These are phyloP conservation scores for Tapera naevia DNA, from an alignment of 2,797 vertebrate genomes.

Conservation along the genomic window DNA sequence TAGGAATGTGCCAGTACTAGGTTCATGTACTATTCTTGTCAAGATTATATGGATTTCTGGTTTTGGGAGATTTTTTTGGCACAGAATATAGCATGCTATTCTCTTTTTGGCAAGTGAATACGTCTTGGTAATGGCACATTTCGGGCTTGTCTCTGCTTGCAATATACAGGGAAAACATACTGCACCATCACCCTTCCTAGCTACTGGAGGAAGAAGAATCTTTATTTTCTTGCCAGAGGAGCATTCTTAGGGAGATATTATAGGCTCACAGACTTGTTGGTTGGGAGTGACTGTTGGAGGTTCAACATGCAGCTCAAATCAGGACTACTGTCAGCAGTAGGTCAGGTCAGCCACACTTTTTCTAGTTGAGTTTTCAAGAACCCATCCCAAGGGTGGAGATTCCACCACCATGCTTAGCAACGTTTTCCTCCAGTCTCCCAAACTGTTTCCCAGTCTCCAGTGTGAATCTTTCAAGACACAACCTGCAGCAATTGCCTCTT, in stretches of 20 bases:
- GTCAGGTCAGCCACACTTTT: not conserved
- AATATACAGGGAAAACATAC: not conserved
- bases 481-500: not conserved
- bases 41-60: not conserved
- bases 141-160: constrained; percentile 1
- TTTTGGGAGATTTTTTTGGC: not conserved
- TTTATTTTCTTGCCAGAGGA: not conserved
- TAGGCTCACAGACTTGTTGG: not conserved
- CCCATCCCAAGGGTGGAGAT: not conserved
- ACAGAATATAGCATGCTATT: not conserved
- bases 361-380: not conserved
- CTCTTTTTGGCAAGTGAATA: not conserved
- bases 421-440: not conserved
- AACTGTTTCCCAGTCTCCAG: not conserved
- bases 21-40: not conserved
- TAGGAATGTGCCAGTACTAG: not conserved
- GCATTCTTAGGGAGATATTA: not conserved
- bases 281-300: not conserved
- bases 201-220: not conserved
- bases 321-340: not conserved
- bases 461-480: not conserved
- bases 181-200: not conserved
- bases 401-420: not conserved
- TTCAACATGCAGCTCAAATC: not conserved
- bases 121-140: not conserved